A percentile compares a stretch with the other conserved stretches of the same genome.
phyloP scores from a whole-genome alignment of 2,113 vertebrate genomes.

The Lutjanus erythropterus region DNA sequence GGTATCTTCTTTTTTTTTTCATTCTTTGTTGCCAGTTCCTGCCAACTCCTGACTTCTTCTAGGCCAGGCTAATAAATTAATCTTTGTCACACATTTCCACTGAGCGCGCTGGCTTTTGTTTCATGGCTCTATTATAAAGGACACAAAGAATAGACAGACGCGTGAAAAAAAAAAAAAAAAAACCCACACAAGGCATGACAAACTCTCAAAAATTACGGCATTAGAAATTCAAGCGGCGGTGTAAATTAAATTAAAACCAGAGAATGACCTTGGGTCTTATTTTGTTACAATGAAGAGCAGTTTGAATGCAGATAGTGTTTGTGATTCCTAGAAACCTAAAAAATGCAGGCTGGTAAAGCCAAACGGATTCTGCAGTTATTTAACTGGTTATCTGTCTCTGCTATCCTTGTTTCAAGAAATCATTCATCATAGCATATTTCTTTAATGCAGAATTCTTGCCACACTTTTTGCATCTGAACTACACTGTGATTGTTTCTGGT shows the following conservation, averaged over 20 bases:
- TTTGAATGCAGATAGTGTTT: background rate
- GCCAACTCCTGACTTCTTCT: constrained; percentile 24
- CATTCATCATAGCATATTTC: background rate
- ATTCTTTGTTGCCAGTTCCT: constrained; percentile 2
- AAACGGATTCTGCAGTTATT: background rate
- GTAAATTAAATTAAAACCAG: background rate
- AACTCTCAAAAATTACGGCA: background rate
- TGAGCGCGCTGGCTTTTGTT: background rate
- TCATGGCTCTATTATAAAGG: constrained; percentile 13
- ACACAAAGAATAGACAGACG: background rate
- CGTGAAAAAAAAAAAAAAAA: no score
- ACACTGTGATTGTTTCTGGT: background rate
- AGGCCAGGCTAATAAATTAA: constrained; percentile 29
- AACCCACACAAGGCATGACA: background rate
- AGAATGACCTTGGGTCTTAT: background rate
- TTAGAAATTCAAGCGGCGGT: background rate
- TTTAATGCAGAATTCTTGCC: background rate
- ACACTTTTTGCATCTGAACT: constrained; percentile 3
- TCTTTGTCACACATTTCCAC: constrained; percentile 38
- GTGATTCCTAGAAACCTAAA: no score
- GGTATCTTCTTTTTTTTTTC: constrained; percentile 11
- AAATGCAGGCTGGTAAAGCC: no score
- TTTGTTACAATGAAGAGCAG: background rate
- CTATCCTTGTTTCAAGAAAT: background rate
- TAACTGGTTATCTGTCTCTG: background rate